Percentiles rank a stretch among this genome's conserved stretches.
These are phyloP conservation scores for Eupithecia dodoneata DNA, from an alignment of 2,888 invertebrate genomes.

Conservation along the genomic window DNA sequence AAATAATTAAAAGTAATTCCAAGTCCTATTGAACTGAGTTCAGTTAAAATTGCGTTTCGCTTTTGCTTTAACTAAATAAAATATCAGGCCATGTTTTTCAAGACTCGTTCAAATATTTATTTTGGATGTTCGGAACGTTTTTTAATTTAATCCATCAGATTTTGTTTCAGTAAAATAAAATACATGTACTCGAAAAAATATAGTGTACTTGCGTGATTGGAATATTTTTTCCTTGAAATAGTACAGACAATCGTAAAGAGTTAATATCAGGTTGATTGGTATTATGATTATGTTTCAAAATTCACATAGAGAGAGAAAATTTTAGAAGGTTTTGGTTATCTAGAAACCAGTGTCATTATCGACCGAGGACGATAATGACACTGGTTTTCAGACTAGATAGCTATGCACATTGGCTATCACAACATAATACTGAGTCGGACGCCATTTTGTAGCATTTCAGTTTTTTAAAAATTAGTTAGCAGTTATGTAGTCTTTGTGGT, in stretches of 20 bases:
- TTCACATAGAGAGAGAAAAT: background rate
- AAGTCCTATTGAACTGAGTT: background rate
- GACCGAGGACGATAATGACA: too few species aligned
- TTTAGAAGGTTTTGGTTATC: background rate
- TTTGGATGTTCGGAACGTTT: constrained; percentile 1
- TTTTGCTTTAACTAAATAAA: background rate
- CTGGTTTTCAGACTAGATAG: too few species aligned
- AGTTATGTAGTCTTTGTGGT: too few species aligned
- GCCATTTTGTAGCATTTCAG: too few species aligned
- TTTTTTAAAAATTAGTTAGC: too few species aligned
- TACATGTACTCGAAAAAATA: background rate
- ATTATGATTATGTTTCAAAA: background rate
- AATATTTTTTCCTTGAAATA: background rate
- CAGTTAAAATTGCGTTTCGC: background rate
- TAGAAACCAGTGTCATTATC: background rate
- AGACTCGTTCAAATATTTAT: background rate
- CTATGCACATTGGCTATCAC: too few species aligned
- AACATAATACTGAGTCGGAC: too few species aligned
- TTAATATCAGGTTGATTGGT: background rate
- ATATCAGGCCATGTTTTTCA: constrained; percentile 1
- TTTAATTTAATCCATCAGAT: background rate
- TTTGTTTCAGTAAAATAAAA: background rate
- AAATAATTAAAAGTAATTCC: background rate
- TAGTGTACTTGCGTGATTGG: background rate
- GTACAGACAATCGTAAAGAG: background rate